Conservation (phyloP, 1,140 invertebrate species). For the Ceratina calcarata region DNA sequence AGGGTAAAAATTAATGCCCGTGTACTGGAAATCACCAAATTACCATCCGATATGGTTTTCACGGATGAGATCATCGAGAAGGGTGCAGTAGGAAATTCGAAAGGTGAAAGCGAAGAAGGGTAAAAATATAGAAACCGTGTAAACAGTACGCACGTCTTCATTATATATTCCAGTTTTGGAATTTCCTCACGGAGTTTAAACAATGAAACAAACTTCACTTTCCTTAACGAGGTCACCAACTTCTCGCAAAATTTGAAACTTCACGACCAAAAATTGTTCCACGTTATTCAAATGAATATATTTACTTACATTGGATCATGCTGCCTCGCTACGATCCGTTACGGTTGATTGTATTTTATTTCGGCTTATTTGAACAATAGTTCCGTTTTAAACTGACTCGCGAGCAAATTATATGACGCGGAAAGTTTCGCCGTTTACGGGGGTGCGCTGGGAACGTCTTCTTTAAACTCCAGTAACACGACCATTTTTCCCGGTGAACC, state of each 20-base stretch:
- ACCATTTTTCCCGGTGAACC: not conserved
- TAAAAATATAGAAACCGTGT: slow-evolving; percentile 42
- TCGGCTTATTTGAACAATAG: no score
- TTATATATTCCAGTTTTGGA: slow-evolving; percentile 40
- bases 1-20: slow-evolving; percentile 53
- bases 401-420: not conserved
- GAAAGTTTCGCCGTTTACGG: not conserved
- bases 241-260: no score
- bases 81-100: not conserved
- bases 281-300: no score
- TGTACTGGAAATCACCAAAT: slow-evolving; percentile 41
- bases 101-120: not conserved
- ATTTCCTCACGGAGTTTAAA: slow-evolving; percentile 25
- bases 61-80: slow-evolving; percentile 46
- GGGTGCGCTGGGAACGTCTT: not conserved
- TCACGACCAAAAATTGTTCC: no score
- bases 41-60: slow-evolving; percentile 53
- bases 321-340: no score
- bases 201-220: not conserved
- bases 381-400: no score
- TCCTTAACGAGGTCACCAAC: not conserved
- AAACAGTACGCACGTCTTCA: not conserved
- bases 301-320: no score
- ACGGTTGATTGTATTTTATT: no score
- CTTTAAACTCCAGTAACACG: not conserved